Base-by-base conservation (phyloP, 2,797 vertebrate genomes). In the Parauchenoglanis punctatus region DNA sequence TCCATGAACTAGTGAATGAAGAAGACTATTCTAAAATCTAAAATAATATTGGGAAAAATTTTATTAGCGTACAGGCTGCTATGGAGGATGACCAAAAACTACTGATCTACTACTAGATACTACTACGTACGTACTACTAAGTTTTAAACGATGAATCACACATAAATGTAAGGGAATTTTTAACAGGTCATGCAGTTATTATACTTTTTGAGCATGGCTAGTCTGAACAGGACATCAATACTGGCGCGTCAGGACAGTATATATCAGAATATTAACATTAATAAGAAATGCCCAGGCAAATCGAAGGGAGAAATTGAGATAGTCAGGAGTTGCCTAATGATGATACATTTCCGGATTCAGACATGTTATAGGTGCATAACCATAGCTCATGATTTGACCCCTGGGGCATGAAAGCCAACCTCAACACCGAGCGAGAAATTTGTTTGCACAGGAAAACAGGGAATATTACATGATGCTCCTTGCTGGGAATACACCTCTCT, bases 351-450 rank as follows among this genome's bases (percentile, higher is more conserved):
- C 18, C 58, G 20, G 56, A 61, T 85, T 68, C 65, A 83, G 73
- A 77, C 59, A 58, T 83, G 70, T 35, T 46, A 82, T 88, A 80
- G 40, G 67, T 81, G 81, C 81, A 87, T 68, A 87, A 75, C 40
- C 40, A 18, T 35, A 87, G 52, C 54, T 76, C 18, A 4, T 61
- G 81, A 87, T 85, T 72, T 82, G 76, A 85, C 84, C 87, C 87
- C 58, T 56, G 87, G 61, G 31, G 15, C 70, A 83, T 65, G 58
- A 77, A 88, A 76, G 20, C 17, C 35, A 56, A 77, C 56, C 23
- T 73, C 46, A 3, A 63, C 54, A 28, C 44, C 8, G 67, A 80
- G 65, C 40, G 75, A 84, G 63, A 84, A 61, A 88, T 68, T 58
- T 70, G 49, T 84, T 72, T 85, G 68, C 70, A 2, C 31, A 72